These are phyloP conservation scores for Hyles vespertilio DNA, from an alignment of 1,140 invertebrate genomes.

Conservation along the genomic window DNA sequence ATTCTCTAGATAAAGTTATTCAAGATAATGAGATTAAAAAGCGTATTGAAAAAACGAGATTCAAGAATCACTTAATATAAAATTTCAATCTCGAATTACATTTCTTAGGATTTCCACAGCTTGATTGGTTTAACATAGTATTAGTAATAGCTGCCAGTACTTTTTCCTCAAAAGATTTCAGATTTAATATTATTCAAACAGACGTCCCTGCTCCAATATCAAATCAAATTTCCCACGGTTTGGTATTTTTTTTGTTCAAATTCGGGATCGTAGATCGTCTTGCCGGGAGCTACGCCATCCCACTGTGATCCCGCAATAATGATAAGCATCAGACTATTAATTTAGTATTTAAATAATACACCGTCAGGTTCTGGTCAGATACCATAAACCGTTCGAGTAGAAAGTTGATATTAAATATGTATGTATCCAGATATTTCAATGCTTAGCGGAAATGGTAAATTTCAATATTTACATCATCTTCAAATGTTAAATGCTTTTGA, in stretches of 20 bases:
- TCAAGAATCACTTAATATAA: background rate
- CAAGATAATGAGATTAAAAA: conserved; percentile 32
- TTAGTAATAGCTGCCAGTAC: too few species aligned
- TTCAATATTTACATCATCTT: too few species aligned
- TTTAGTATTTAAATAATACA: conserved; percentile 39
- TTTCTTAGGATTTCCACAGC: too few species aligned
- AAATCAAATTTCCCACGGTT: conserved; percentile 51
- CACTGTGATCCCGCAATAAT: conserved; percentile 42
- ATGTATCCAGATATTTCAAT: too few species aligned
- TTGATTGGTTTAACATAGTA: too few species aligned
- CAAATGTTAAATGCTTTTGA: too few species aligned
- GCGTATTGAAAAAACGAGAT: background rate
- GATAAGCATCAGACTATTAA: conserved; percentile 61
- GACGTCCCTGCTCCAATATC: too few species aligned
- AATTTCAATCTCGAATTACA: too few species aligned
- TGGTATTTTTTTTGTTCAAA: conserved; percentile 42
- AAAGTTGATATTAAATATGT: too few species aligned
- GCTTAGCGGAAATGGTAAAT: too few species aligned
- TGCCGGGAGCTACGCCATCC: conserved; percentile 53
- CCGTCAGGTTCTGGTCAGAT: conserved; percentile 14
- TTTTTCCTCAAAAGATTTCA: too few species aligned
- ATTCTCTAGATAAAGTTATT: conserved; percentile 40
- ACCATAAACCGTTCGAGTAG: background rate
- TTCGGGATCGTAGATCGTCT: conserved; percentile 19
- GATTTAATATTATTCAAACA: too few species aligned